These are phyloP conservation scores for Drosophila athabasca DNA, from an alignment of 1,140 invertebrate genomes.

Conservation along the genomic window DNA sequence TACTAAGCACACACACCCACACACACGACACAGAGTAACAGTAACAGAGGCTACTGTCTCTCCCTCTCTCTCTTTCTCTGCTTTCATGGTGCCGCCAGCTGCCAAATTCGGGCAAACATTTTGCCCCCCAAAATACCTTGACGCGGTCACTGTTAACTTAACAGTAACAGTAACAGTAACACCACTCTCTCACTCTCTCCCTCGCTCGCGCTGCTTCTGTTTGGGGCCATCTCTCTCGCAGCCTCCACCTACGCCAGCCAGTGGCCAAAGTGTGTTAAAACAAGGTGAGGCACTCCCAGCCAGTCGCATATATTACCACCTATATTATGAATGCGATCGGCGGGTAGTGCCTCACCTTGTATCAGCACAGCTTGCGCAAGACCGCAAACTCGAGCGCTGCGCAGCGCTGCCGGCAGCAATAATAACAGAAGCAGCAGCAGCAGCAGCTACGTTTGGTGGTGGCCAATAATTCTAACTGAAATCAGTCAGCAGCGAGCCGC, in stretches of 20 bases:
- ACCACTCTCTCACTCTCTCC: slow-evolving; percentile 15
- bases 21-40: slow-evolving; percentile 8
- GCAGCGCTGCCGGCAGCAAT: slow-evolving; percentile 34
- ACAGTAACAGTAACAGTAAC: slow-evolving; percentile 41
- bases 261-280: too few species aligned
- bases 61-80: not conserved
- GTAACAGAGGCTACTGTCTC: slow-evolving; percentile 4
- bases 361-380: not conserved
- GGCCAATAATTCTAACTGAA: slow-evolving; percentile 58
- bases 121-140: slow-evolving; percentile 35
- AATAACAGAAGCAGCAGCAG: slow-evolving; percentile 19
- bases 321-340: too few species aligned
- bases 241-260: slow-evolving; percentile 34
- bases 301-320: too few species aligned
- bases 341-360: too few species aligned
- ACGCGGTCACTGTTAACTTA: slow-evolving; percentile 21
- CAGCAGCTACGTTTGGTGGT: slow-evolving; percentile 59
- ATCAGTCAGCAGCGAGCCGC: slow-evolving; percentile 67
- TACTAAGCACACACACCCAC: slow-evolving; percentile 12
- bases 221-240: slow-evolving; percentile 4
- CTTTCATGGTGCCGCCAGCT: slow-evolving; percentile 22
- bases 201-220: slow-evolving; percentile 3
- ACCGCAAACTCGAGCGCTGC: slow-evolving; percentile 24
- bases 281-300: too few species aligned
- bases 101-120: slow-evolving; percentile 53